phyloP scores from a whole-genome alignment of 1,140 invertebrate genomes.

The Dendrolimus punctatus region DNA sequence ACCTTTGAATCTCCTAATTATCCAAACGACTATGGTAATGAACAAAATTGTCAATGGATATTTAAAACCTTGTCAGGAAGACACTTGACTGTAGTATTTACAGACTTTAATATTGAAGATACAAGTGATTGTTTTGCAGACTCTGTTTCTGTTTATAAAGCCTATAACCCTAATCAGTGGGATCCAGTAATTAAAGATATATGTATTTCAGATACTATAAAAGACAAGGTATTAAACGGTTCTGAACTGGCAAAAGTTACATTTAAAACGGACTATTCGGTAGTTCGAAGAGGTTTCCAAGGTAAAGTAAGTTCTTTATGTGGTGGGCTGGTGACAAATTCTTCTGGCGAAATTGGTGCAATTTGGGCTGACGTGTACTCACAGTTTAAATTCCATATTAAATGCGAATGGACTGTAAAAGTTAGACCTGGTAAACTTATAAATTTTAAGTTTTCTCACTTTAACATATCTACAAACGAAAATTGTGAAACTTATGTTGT shows the following conservation, averaged over 20 bases:
- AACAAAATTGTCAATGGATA: constrained; percentile 84
- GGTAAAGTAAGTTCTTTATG: constrained; percentile 64
- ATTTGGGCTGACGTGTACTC: constrained; percentile 26
- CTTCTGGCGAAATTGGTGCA: constrained; percentile 49
- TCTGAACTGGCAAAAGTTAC: constrained; percentile 51
- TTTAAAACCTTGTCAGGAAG: constrained; percentile 73
- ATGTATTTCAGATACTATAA: constrained; percentile 68
- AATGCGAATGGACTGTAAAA: constrained; percentile 81
- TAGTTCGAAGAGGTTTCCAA: constrained; percentile 37
- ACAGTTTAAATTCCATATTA: constrained; percentile 10
- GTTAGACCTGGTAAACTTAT: constrained; percentile 82
- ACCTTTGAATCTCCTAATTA: constrained; percentile 83
- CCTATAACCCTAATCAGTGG: constrained; percentile 58
- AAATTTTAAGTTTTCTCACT: constrained; percentile 73
- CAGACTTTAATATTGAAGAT: constrained; percentile 74
- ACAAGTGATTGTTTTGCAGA: constrained; percentile 72
- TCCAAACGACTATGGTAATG: constrained; percentile 79
- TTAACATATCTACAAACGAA: constrained; percentile 70
- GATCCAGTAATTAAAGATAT: constrained; percentile 58
- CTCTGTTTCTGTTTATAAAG: constrained; percentile 72
- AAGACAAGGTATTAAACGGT: constrained; percentile 27
- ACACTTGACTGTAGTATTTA: constrained; percentile 74
- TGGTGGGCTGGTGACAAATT: constrained; percentile 71
- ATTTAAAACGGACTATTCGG: constrained; percentile 55
- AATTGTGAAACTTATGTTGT: constrained; percentile 75